Percentiles rank a stretch among this genome's conserved stretches.
Evolutionary conservation across 2,797 vertebrate genomes (phyloP).

Genomic region (Thunnus albacares): DNA sequence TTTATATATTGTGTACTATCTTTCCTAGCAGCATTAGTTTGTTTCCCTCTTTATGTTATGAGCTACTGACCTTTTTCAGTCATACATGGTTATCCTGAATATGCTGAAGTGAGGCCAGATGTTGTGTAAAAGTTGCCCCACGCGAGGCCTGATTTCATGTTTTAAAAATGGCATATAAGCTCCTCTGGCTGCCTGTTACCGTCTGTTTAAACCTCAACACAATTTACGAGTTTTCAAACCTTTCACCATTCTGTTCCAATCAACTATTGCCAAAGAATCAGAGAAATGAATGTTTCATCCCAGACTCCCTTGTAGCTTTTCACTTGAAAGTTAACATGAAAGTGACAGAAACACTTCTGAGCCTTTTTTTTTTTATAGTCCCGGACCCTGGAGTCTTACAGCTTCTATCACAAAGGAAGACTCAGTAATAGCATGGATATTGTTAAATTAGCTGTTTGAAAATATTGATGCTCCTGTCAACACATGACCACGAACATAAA

Average conservation of each 20-base stretch:
- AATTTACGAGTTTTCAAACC: not conserved
- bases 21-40: not conserved
- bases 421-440: not conserved
- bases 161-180: not conserved
- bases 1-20: not conserved
- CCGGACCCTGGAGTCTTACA: not conserved
- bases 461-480: not conserved
- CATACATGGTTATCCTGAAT: not conserved
- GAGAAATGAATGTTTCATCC: not conserved
- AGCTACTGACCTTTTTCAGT: constrained; percentile 1
- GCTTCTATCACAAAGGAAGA: not conserved
- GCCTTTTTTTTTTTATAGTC: not conserved
- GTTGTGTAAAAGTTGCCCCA: not conserved
- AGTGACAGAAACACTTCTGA: not conserved
- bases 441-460: not conserved
- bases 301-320: not conserved
- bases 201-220: not conserved
- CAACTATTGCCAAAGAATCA: not conserved
- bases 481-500: constrained; percentile 1
- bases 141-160: not conserved
- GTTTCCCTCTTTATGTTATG: not conserved
- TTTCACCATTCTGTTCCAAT: not conserved
- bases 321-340: not conserved
- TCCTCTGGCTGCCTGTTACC: not conserved
- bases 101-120: constrained; percentile 9